Base-by-base conservation (phyloP, 2,113 vertebrate species). In the Mionectes macconnelli region DNA sequence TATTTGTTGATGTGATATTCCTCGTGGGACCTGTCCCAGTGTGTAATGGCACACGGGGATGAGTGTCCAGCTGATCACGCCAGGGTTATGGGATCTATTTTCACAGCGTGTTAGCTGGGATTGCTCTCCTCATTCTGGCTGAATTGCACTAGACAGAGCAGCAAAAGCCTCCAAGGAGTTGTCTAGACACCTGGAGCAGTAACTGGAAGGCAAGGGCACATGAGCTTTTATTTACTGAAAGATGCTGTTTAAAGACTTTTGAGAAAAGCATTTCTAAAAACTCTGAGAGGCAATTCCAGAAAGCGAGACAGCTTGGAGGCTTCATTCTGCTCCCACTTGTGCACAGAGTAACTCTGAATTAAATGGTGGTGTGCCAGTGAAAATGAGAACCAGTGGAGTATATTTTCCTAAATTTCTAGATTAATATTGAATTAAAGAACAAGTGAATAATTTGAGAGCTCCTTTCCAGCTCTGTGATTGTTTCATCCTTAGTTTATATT, bases 121-220 rank as follows among this genome's bases (percentile, higher is more conserved):
- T 88, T 78, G 4, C 53, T 75, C 90, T 91, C 49, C 69, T 76
- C 69, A 57, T 81, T 84, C 78, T 76, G 86, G 23, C 22, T 70
- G 87, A 84, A 68, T 88, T 87, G 79, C 72, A 86, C 22, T 16
- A 95, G 93, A 87, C 88, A 92, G 93, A 92, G 69, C 56, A 84
- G 62, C 69, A 88, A 84, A 81, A 86, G 40, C 76, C 96, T 84
- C 96, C 57, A 81, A 89, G 93, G 92, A 91, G 52, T 21, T 92
- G 94, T 96, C 96, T 97, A 95, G 96, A 96, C 96, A 94, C 94
- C 92, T 97, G 92, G 92, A 92, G 94, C 85, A 95, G 74, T 97
- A 97, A 96, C 93, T 94, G 96, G 90, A 95, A 97, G 76, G 55
- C 79, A 93, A 90, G n/a, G 79, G 90, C 94, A 95, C 76, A 72